These are phyloP conservation scores for Apotomis betuletana DNA, from an alignment of 2,888 invertebrate genomes.

Conservation along the genomic window DNA sequence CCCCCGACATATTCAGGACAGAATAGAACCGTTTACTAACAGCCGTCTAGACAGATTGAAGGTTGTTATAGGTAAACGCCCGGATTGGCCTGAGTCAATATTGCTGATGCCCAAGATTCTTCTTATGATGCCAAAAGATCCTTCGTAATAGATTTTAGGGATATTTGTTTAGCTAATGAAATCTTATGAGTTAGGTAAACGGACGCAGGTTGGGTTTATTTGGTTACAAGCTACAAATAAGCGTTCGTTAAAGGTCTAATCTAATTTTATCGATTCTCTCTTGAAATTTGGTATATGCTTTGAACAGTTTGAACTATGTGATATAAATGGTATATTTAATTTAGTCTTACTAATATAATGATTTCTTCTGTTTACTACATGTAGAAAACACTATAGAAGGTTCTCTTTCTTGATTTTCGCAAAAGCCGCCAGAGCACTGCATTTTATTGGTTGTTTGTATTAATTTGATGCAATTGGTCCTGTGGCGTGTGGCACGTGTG, in stretches of 20 bases:
- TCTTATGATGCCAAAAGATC: constrained; percentile 9
- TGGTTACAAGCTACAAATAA: not conserved
- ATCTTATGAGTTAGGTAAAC: constrained; percentile 16
- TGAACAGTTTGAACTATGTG: too few relatives aligned
- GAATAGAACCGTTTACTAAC: constrained; percentile 5
- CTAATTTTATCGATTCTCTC: not conserved
- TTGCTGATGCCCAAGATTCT: constrained; percentile 25
- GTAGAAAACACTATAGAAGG: too few relatives aligned
- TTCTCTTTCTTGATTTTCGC: too few relatives aligned
- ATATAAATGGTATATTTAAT: too few relatives aligned
- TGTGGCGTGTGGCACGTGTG: too few relatives aligned
- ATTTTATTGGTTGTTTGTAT: too few relatives aligned
- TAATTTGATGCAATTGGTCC: too few relatives aligned
- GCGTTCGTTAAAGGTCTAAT: constrained; percentile 3
- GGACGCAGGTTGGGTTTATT: constrained; percentile 12
- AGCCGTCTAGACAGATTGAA: constrained; percentile 34
- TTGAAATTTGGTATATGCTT: too few relatives aligned
- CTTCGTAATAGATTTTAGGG: constrained; percentile 8
- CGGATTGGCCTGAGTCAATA: constrained; percentile 31
- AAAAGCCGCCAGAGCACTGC: too few relatives aligned
- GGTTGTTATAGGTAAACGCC: constrained; percentile 17
- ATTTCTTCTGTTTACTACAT: too few relatives aligned
- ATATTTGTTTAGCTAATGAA: constrained; percentile 32
- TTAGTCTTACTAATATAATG: too few relatives aligned
- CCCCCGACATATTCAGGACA: not conserved